Evolutionary conservation across 1,140 invertebrate species (phyloP).

Genomic region (Hydropsyche tenuis): DNA sequence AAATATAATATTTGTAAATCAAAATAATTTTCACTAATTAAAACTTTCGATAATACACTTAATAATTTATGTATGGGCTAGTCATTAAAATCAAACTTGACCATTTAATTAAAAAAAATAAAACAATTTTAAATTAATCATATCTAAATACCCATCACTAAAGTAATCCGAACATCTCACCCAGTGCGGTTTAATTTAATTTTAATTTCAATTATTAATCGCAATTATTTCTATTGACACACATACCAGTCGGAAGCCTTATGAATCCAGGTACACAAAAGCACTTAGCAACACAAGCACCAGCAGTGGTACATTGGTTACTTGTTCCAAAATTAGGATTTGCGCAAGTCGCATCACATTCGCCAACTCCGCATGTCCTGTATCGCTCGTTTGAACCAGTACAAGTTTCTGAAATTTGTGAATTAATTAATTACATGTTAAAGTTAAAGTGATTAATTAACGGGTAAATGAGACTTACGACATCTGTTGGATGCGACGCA

Average conservation of each 20-base stretch:
- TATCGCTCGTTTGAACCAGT: slow-evolving; percentile 33
- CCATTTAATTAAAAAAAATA: too few relatives aligned
- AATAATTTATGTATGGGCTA: too few relatives aligned
- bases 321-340: not conserved
- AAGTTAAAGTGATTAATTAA: not conserved
- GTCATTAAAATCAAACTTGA: too few relatives aligned
- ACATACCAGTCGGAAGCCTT: not conserved
- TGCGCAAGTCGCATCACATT: slow-evolving; percentile 37
- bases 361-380: slow-evolving; percentile 38
- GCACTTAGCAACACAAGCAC: not conserved
- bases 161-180: too few relatives aligned
- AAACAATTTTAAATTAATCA: too few relatives aligned
- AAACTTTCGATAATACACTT: too few relatives aligned
- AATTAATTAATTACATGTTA: not conserved
- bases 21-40: too few relatives aligned
- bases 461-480: not conserved
- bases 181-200: too few relatives aligned
- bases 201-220: too few relatives aligned
- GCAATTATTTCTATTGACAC: not conserved
- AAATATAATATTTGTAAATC: too few relatives aligned
- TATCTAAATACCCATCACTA: too few relatives aligned
- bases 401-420: not conserved
- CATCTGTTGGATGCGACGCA: slow-evolving; percentile 48
- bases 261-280: slow-evolving; percentile 9
- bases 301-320: not conserved